Percentiles rank a stretch among this genome's conserved stretches.
Conservation (phyloP, 2,888 invertebrate species). For the Dryococelus australis region DNA sequence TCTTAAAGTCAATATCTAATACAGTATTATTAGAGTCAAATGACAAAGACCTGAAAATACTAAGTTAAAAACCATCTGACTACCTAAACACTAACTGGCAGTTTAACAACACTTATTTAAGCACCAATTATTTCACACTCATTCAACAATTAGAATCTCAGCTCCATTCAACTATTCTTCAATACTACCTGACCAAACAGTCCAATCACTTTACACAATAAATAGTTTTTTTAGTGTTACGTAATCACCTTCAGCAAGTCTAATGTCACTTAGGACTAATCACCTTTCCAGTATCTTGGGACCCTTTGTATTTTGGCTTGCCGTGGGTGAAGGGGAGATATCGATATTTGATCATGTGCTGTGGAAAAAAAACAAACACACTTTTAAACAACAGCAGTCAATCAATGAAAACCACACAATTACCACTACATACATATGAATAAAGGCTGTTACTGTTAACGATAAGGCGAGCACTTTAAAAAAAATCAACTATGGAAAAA, state of each 20-base stretch:
- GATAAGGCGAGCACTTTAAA: too few species aligned
- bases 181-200: background rate
- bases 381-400: background rate
- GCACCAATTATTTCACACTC: constrained; percentile 9
- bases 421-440: background rate
- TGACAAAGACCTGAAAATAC: background rate
- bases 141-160: background rate
- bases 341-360: constrained; percentile 99
- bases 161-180: background rate
- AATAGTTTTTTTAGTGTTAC: constrained; percentile 25
- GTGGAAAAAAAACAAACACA: constrained; percentile 58
- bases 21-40: background rate
- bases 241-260: constrained; percentile 27
- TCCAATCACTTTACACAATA: background rate
- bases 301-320: constrained; percentile 92
- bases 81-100: background rate
- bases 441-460: too few species aligned
- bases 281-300: constrained; percentile 60
- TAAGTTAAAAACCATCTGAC: background rate
- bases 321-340: constrained; percentile 99
- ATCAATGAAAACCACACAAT: background rate
- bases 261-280: constrained; percentile 49
- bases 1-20: background rate
- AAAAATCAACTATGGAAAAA: too few species aligned
- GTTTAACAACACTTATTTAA: background rate